A percentile compares a stretch with the other conserved stretches of the same genome.
Conservation (phyloP, 2,888 invertebrate genomes). For the Congeria kusceri region DNA sequence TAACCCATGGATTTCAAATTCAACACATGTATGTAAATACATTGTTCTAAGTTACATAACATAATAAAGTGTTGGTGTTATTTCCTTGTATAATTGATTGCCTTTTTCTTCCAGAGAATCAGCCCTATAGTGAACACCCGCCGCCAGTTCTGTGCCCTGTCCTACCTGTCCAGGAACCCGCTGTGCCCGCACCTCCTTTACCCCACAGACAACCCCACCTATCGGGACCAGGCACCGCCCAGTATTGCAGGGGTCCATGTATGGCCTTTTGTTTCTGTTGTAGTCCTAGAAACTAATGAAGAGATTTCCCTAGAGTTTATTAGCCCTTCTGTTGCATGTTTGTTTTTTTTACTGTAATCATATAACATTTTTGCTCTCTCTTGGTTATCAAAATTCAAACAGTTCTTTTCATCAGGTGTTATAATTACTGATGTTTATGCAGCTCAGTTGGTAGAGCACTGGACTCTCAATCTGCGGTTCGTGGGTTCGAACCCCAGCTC, state of each 20-base stretch:
- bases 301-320: too few relatives aligned
- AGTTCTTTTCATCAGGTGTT: too few relatives aligned
- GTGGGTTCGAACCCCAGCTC: too few relatives aligned
- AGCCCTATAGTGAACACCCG: conserved; percentile 59
- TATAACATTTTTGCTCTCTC: too few relatives aligned
- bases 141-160: conserved; percentile 72
- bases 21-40: not conserved
- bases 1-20: not conserved
- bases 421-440: too few relatives aligned
- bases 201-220: conserved; percentile 61
- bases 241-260: conserved; percentile 32
- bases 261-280: not conserved
- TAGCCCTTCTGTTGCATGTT: too few relatives aligned
- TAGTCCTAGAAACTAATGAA: too few relatives aligned
- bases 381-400: too few relatives aligned
- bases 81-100: not conserved
- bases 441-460: too few relatives aligned
- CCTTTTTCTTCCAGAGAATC: conserved; percentile 53
- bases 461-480: too few relatives aligned
- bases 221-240: conserved; percentile 43
- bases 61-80: not conserved
- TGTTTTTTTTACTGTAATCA: too few relatives aligned
- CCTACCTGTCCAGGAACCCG: conserved; percentile 64
- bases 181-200: conserved; percentile 71
- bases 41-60: not conserved